Evolutionary conservation across 2,113 vertebrate species (phyloP).

Genomic region (Cisticola juncidis): DNA sequence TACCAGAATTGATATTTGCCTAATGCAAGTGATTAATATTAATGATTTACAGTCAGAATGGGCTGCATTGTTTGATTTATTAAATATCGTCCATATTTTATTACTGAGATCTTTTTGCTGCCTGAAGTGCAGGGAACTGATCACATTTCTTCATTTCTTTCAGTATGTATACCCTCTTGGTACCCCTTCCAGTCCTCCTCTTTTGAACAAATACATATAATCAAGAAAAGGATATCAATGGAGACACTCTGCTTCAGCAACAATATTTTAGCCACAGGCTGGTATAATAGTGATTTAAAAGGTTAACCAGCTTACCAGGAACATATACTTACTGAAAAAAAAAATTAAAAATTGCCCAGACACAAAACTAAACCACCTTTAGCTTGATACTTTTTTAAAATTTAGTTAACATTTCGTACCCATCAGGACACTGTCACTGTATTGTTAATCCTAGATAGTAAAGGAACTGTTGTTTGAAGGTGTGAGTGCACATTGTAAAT

Average conservation of each 20-base stretch:
- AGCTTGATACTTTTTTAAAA: fast-evolving
- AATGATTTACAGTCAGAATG: not conserved
- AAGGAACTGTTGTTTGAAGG: not conserved
- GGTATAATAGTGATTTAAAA: not conserved
- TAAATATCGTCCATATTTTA: not conserved
- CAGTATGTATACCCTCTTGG: too few relatives aligned
- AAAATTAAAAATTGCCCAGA: not conserved
- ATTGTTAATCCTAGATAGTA: not conserved
- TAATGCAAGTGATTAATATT: not conserved
- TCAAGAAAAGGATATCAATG: not conserved
- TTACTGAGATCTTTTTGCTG: not conserved
- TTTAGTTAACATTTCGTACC: not conserved
- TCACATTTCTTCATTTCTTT: not conserved
- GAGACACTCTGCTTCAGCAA: not conserved
- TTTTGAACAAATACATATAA: not conserved
- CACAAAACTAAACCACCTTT: not conserved
- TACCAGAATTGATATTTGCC: not conserved
- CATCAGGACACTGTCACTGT: not conserved
- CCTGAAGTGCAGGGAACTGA: not conserved
- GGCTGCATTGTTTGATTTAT: not conserved
- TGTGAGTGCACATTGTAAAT: not conserved
- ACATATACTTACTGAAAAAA: not conserved
- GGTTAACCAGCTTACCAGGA: not conserved
- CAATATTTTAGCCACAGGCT: not conserved
- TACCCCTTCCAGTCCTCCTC: not conserved